A percentile compares a stretch with the other conserved stretches of the same genome.
Conservation (phyloP, 2,888 invertebrate genomes). For the Pammene fasciana region DNA sequence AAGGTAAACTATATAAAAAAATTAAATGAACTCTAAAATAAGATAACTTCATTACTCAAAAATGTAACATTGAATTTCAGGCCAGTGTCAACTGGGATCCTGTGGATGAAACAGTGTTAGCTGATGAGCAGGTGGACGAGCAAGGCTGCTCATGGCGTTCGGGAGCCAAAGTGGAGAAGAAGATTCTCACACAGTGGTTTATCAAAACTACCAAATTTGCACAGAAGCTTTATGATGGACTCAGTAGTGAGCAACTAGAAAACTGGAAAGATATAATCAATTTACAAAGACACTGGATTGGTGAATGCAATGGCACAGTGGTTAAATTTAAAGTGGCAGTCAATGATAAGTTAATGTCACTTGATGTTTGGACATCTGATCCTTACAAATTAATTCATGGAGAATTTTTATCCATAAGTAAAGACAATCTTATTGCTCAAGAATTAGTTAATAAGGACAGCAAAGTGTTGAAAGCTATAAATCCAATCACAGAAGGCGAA, state of each 20-base stretch:
- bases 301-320: conserved; percentile 90
- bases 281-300: conserved; percentile 95
- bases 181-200: conserved; percentile 96
- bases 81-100: conserved; percentile 99
- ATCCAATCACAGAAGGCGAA: conserved; percentile 87
- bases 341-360: conserved; percentile 52
- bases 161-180: conserved; percentile 96
- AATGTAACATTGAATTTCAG: conserved; percentile 65
- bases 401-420: conserved; percentile 86
- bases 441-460: conserved; percentile 50
- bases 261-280: conserved; percentile 94
- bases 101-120: conserved; percentile 97
- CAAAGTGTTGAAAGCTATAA: conserved; percentile 73
- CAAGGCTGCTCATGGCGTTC: conserved; percentile 97
- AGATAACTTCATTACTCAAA: not conserved
- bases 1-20: conserved; percentile 78
- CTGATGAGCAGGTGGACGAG: conserved; percentile 98
- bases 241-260: conserved; percentile 86
- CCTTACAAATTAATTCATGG: conserved; percentile 89
- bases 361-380: conserved; percentile 88
- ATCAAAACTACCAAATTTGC: conserved; percentile 94
- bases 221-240: conserved; percentile 87
- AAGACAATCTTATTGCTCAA: conserved; percentile 62
- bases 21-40: not conserved
- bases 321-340: conserved; percentile 85